A percentile compares a stretch with the other conserved stretches of the same genome.
phyloP scores from a whole-genome alignment of 2,888 invertebrate genomes.

The Lasioglossum leucozonium region DNA sequence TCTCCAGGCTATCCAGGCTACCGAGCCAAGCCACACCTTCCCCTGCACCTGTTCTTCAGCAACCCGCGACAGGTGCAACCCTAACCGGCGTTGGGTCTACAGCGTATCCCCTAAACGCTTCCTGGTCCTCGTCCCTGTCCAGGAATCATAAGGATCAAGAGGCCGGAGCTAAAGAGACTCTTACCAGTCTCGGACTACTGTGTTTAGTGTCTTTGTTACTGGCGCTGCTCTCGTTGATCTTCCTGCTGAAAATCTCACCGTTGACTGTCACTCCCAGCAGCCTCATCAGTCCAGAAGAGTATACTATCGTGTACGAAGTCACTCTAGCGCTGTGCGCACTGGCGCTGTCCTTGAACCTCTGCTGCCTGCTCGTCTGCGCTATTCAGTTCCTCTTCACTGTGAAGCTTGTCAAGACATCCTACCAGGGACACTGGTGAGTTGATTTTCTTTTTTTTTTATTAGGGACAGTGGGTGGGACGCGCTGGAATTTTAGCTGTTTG shows the following conservation, averaged over 20 bases:
- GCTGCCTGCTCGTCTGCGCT: slow-evolving; percentile 96
- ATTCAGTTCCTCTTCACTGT: slow-evolving; percentile 97
- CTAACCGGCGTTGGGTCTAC: slow-evolving; percentile 71
- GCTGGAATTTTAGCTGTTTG: no score
- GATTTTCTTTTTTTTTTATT: not conserved
- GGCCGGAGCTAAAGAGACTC: slow-evolving; percentile 90
- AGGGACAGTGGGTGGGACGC: not conserved
- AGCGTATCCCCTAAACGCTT: slow-evolving; percentile 67
- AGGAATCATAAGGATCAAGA: slow-evolving; percentile 83
- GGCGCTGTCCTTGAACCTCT: slow-evolving; percentile 94
- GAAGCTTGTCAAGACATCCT: slow-evolving; percentile 94
- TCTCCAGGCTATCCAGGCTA: slow-evolving; percentile 85
- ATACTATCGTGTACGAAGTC: slow-evolving; percentile 95
- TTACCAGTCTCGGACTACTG: slow-evolving; percentile 93
- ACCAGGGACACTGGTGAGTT: slow-evolving; percentile 84
- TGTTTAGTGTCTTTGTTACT: slow-evolving; percentile 94
- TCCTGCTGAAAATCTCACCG: slow-evolving; percentile 93
- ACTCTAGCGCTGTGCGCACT: slow-evolving; percentile 95
- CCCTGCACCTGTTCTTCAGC: slow-evolving; percentile 75
- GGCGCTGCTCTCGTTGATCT: slow-evolving; percentile 93
- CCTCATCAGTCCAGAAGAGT: slow-evolving; percentile 90
- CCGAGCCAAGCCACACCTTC: slow-evolving; percentile 80
- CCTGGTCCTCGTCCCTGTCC: slow-evolving; percentile 76
- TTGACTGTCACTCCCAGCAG: slow-evolving; percentile 86
- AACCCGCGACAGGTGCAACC: slow-evolving; percentile 80